Evolutionary conservation across 2,797 vertebrate species (phyloP).

Genomic region (Periophthalmus magnuspinnatus): DNA sequence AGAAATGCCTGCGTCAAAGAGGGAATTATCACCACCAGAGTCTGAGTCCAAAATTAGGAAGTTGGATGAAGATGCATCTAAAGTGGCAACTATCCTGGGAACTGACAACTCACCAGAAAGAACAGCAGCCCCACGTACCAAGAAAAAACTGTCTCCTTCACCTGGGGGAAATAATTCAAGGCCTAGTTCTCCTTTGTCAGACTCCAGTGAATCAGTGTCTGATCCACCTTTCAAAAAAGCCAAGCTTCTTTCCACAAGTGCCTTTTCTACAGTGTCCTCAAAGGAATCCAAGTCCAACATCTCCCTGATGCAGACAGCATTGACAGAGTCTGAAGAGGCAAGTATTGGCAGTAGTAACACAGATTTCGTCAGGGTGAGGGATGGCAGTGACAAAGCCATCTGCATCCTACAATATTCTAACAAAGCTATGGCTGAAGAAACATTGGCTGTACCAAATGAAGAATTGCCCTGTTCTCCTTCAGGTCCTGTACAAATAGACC

Average conservation of each 20-base stretch:
- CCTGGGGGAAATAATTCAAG: constrained; percentile 53
- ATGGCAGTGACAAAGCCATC: constrained; percentile 56
- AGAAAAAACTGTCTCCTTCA: constrained; percentile 60
- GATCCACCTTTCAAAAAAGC: constrained; percentile 67
- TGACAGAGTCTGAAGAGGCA: constrained; percentile 60
- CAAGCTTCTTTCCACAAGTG: constrained; percentile 72
- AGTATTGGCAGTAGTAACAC: constrained; percentile 55
- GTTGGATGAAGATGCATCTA: constrained; percentile 69
- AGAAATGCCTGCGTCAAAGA: constrained; percentile 81
- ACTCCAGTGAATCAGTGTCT: constrained; percentile 44
- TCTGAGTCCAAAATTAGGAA: constrained; percentile 71
- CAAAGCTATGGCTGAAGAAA: constrained; percentile 57
- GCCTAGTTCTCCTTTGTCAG: constrained; percentile 59
- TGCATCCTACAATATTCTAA: constrained; percentile 68
- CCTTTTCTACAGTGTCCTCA: constrained; percentile 59
- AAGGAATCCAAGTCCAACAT: constrained; percentile 47
- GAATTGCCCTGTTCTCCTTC: constrained; percentile 28
- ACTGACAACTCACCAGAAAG: constrained; percentile 59
- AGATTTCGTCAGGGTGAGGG: constrained; percentile 57
- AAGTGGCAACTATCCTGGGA: constrained; percentile 54
- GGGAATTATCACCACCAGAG: constrained; percentile 68
- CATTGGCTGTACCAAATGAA: constrained; percentile 24
- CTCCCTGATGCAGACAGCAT: constrained; percentile 58
- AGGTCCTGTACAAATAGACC: constrained; percentile 71
- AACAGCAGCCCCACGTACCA: constrained; percentile 58